Evolutionary conservation across 2,113 vertebrate species (phyloP), one percentile per base, ranked within the genome.

Genomic region (Ophiodon elongatus): DNA sequence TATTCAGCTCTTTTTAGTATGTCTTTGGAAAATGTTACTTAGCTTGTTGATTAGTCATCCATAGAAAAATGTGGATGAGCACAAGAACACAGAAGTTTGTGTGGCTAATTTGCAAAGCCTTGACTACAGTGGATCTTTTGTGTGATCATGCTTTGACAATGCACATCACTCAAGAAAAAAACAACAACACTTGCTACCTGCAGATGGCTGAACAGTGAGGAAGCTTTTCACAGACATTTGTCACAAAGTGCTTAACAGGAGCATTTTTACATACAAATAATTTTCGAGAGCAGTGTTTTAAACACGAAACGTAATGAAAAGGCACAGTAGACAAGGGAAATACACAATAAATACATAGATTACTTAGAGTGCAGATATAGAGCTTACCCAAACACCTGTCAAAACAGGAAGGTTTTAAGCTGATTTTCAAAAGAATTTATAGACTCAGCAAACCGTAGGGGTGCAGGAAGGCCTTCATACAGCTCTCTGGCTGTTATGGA

Each of bases 121-220:
- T 8, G 57, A 60, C 27, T 17, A 31, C 57, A 19, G 29, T 15
- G 57, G 27, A 19, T 19, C 57, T 60, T 14, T 29, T 31, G 27
- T 60, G 57, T 60, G 6, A 60, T 29, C 47, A 43, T 35, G 39
- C 66, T 73, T 60, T 73, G 65, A 35, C 39, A 63, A 5, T 5
- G 6, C 13, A 39, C 57, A 68, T 80, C 56, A 54, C 9, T 73
- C 27, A 65, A 73, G 29, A 64, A 85, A 65, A 65, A 50, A 45
- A 37, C 1, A 45, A 25, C 4, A 71, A 67, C 56, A 72, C 41
- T 35, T 64, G 10, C 27, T 39, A 65, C 52, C 60, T 11, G 62
- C 4, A 33, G 43, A 75, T 71, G 27, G 21, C 73, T 64, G 15
- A 64, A 60, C 64, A 25, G 54, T 54, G 54, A 25, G n/a, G n/a